Evolutionary conservation across 2,888 invertebrate genomes (phyloP).

Genomic region (Clunio marinus): DNA sequence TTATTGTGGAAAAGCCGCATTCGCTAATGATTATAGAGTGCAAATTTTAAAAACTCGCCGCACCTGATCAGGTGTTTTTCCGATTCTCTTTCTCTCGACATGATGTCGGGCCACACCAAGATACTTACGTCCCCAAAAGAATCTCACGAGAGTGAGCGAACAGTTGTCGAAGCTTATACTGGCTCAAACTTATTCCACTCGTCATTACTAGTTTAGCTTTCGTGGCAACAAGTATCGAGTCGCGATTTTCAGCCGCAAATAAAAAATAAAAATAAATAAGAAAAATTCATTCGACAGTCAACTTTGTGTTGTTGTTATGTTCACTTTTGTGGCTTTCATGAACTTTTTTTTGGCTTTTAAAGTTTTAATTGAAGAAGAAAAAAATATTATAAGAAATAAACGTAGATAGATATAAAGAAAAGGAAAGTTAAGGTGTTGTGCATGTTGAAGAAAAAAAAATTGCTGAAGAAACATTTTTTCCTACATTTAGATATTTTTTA

Average conservation of each 20-base stretch:
- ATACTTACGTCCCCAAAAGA: not conserved
- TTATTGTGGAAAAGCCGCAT: too few species aligned
- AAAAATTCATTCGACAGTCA: too few species aligned
- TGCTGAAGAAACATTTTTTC: not conserved
- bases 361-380: too few species aligned
- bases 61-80: not conserved
- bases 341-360: too few species aligned
- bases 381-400: too few species aligned
- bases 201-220: conserved; percentile 28
- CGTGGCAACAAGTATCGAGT: conserved; percentile 26
- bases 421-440: not conserved
- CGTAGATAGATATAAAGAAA: not conserved
- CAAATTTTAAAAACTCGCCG: not conserved
- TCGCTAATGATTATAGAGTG: too few species aligned
- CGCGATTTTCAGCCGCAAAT: too few species aligned
- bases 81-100: conserved; percentile 2
- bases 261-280: not conserved
- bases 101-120: not conserved
- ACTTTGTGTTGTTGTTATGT: too few species aligned
- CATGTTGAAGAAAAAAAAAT: too few species aligned
- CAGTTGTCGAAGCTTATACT: not conserved
- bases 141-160: not conserved
- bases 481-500: not conserved
- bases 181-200: not conserved
- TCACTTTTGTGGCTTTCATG: too few species aligned